A percentile compares a stretch with the other conserved stretches of the same genome.
Conservation (phyloP, 2,888 invertebrate genomes). For the Polyommatus icarus region DNA sequence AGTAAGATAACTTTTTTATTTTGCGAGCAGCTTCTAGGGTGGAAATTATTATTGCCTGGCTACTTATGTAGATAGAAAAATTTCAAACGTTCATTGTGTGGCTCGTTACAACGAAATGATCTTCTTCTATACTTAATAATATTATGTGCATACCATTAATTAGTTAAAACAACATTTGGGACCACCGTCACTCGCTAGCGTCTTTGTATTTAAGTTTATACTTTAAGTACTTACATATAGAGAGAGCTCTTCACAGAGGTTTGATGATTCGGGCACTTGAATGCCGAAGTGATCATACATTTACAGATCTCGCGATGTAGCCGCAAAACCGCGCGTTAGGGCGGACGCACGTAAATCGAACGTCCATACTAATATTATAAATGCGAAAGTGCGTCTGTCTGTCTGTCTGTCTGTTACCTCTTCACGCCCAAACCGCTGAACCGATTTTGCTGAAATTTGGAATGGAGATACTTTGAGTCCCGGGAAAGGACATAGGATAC, state of each 20-base stretch:
- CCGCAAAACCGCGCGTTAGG: too few species aligned
- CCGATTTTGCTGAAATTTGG: too few species aligned
- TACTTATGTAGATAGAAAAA: background rate
- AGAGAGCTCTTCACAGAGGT: background rate
- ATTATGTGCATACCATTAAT: background rate
- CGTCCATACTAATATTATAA: too few species aligned
- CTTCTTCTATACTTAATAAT: background rate
- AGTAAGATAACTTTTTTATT: background rate
- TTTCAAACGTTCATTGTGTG: background rate
- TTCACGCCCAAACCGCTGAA: too few species aligned
- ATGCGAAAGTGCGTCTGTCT: too few species aligned
- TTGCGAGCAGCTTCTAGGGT: background rate
- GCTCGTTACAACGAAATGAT: background rate
- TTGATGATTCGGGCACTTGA: background rate
- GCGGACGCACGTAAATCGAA: too few species aligned
- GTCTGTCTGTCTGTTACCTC: too few species aligned
- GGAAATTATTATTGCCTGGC: background rate
- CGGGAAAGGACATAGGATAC: too few species aligned
- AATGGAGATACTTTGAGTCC: too few species aligned
- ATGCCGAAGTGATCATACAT: background rate
- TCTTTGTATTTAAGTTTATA: background rate
- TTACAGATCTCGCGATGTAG: too few species aligned
- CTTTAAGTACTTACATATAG: background rate
- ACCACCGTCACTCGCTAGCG: constrained; percentile 8
- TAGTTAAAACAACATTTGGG: background rate